Conservation (phyloP, 2,797 vertebrate genomes). For the Mycteria americana region DNA sequence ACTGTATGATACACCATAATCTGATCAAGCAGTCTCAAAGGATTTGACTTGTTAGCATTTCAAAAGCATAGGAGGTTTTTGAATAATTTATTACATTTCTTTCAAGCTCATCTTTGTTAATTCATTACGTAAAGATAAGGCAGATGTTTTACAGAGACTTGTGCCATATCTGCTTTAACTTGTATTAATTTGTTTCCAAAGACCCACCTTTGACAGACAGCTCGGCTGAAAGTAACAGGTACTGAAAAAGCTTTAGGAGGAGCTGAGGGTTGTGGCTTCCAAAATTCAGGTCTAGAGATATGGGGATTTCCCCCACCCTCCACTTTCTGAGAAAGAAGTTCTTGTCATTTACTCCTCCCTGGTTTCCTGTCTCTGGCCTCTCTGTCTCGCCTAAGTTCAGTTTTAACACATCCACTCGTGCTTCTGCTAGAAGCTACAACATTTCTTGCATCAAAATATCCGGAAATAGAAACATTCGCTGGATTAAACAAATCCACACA, state of each 20-base stretch:
- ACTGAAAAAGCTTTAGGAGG: background rate
- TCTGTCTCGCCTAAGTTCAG: background rate
- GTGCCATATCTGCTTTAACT: background rate
- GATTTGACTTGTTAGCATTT: constrained; percentile 45
- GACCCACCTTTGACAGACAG: background rate
- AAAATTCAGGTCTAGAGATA: background rate
- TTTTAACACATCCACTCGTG: background rate
- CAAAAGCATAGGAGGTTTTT: constrained; percentile 25
- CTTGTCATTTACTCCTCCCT: background rate
- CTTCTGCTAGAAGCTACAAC: background rate
- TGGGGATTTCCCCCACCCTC: background rate
- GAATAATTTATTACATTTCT: constrained; percentile 61
- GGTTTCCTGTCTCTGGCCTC: background rate
- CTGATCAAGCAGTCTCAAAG: constrained; percentile 8
- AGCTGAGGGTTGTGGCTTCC: background rate
- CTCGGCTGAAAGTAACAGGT: background rate
- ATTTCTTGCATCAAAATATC: background rate
- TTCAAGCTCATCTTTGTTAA: constrained; percentile 47
- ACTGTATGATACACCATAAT: background rate
- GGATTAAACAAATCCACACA: background rate
- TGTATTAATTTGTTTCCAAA: background rate
- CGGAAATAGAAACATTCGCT: background rate
- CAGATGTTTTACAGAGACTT: constrained; percentile 39
- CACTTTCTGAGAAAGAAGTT: background rate
- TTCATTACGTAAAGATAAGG: constrained; percentile 43